Evolutionary conservation across 2,113 vertebrate genomes (phyloP), one percentile per base, ranked within the genome.

Genomic region (Pelecanoides urinatrix): DNA sequence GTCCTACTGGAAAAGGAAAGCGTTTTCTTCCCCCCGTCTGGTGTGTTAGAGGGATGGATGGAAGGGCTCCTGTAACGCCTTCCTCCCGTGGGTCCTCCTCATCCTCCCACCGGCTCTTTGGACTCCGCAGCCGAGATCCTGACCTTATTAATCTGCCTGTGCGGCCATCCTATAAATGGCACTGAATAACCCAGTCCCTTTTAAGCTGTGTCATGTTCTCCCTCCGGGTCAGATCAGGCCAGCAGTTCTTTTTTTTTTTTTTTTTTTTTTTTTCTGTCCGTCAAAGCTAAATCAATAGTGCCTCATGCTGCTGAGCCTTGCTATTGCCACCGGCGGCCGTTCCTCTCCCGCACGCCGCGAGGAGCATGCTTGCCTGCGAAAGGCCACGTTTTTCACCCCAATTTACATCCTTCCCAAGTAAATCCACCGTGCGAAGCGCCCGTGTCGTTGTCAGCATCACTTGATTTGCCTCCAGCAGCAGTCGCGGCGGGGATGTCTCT

Each of bases 201-300:
- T 73, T 61, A 7, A 72, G 91, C 91, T 75, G 86, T 89, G 86
- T 89, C 93, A 56, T 26, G 25, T 53, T 53, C 79, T 83, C 84
- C 62, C 71, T 55, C 11, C 1, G 38, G 88, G 97, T 97, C 94
- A 89, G 47, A 74, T 50, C 50, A 30, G 92, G 96, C 94, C 90
- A 86, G 79, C 3, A 11, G 27, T 0, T 3, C 50, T 27, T 53
- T 55, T 65, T 53, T n/a, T 45, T 52, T 13, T 23, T 16, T 32
- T 55, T 58, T 62, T 53, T 32, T 38, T 45, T 10, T 20, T 21
- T 6, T 8, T 13, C 58, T 20, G 1, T 10, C 13, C 2, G 2
- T 61, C 83, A 84, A 84, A 96, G 80, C 96, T 96, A 91, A 80
- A 88, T 78, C 94, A 89, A 87, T 55, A 95, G 95, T 96, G 96